Evolutionary conservation across 2,797 vertebrate genomes (phyloP).

Genomic region (Sphenopsis melanotis): DNA sequence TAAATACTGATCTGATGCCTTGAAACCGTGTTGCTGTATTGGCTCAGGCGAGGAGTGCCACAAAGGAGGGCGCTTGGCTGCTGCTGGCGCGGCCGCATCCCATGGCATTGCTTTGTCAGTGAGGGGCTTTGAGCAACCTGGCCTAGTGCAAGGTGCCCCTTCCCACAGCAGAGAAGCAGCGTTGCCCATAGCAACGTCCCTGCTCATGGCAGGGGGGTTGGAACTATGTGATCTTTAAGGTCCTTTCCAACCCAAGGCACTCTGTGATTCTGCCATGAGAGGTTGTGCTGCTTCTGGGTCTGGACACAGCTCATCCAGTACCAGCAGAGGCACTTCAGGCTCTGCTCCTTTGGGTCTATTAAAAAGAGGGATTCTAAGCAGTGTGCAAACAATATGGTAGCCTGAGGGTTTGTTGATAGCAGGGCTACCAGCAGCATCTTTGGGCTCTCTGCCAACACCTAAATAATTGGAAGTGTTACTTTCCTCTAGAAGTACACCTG

Average conservation of each 20-base stretch:
- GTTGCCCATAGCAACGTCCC: background rate
- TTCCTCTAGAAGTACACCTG: slow-evolving; percentile 18
- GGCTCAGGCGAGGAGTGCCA: accelerated
- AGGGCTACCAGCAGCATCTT: background rate
- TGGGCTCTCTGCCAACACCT: background rate
- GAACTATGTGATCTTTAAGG: background rate
- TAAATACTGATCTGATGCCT: background rate
- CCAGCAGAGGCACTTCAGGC: background rate
- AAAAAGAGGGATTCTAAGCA: background rate
- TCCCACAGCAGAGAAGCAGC: background rate
- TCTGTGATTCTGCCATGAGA: background rate
- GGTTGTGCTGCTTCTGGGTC: background rate
- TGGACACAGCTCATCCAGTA: background rate
- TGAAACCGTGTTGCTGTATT: background rate
- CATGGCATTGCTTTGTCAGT: background rate
- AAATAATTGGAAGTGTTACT: background rate
- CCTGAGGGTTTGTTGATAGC: background rate
- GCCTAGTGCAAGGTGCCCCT: background rate
- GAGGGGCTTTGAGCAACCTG: background rate
- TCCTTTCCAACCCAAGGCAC: background rate
- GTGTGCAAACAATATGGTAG: background rate
- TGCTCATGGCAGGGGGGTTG: background rate
- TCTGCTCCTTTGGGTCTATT: background rate
- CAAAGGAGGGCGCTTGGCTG: background rate
- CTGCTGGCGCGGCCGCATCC: background rate